phyloP scores from a whole-genome alignment of 2,113 vertebrate species.

The Mustela lutreola region DNA sequence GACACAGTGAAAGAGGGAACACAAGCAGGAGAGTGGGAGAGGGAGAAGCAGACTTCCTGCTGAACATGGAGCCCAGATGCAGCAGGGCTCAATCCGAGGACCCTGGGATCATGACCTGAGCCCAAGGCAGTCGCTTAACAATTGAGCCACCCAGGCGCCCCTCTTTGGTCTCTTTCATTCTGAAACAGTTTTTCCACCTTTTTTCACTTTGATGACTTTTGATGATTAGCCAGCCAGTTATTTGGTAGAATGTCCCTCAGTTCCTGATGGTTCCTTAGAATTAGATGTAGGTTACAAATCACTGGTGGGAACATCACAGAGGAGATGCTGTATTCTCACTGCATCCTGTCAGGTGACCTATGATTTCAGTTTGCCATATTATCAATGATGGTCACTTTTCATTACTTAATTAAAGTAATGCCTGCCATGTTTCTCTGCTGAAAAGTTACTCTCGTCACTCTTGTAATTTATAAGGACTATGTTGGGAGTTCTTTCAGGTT shows the following conservation, averaged over 20 bases:
- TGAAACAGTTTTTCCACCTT: neutral
- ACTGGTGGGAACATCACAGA: neutral
- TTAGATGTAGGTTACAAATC: neutral
- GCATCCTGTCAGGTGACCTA: neutral
- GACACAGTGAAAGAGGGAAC: too few species aligned
- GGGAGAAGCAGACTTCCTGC: too few species aligned
- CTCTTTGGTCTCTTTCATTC: neutral
- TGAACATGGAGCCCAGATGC: too few species aligned
- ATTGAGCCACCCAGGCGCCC: too few species aligned
- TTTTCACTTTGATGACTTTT: neutral
- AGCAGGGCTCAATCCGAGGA: too few species aligned
- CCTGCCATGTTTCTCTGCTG: neutral
- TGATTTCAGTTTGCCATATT: neutral
- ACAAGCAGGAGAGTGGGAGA: too few species aligned
- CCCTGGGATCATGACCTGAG: too few species aligned
- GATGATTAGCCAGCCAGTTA: neutral
- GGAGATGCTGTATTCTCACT: neutral
- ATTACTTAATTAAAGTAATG: neutral
- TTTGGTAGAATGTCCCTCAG: neutral
- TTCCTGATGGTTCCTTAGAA: neutral
- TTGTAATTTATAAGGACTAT: neutral
- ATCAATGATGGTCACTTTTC: neutral
- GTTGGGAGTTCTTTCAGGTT: neutral
- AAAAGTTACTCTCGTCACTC: neutral
- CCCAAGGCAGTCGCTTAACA: too few species aligned